Percentiles rank a stretch among this genome's conserved stretches.
Evolutionary conservation across 1,140 invertebrate species (phyloP).

Genomic region (Leptopilina clavipes): DNA sequence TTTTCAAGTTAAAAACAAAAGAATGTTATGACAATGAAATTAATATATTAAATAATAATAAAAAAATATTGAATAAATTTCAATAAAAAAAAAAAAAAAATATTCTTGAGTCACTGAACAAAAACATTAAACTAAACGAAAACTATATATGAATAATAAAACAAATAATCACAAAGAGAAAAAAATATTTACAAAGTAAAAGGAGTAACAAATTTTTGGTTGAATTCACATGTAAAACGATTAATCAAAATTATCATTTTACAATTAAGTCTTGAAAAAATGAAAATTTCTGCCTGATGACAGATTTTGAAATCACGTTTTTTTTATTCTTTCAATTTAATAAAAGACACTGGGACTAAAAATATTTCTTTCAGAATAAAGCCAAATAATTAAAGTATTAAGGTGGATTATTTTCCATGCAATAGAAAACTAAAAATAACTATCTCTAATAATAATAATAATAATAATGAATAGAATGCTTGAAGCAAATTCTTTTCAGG

Average conservation of each 20-base stretch:
- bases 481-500: not conserved
- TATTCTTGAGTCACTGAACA: too few species aligned
- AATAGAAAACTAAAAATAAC: not conserved
- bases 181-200: not conserved
- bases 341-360: not conserved
- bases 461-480: not conserved
- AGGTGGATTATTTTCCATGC: not conserved
- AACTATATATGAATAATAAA: not conserved
- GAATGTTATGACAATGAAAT: too few species aligned
- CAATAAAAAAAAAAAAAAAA: too few species aligned
- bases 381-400: constrained; percentile 1
- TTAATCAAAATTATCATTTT: not conserved
- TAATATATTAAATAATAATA: too few species aligned
- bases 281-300: not conserved
- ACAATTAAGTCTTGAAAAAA: not conserved
- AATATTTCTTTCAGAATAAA: not conserved
- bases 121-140: too few species aligned
- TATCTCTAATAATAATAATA: not conserved
- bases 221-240: not conserved
- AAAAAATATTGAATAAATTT: too few species aligned
- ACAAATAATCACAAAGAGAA: not conserved
- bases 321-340: not conserved
- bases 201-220: not conserved
- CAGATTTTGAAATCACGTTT: not conserved
- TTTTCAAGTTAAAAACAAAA: too few species aligned